phyloP scores from a whole-genome alignment of 2,797 vertebrate genomes.

The Cyclura pinguis region DNA sequence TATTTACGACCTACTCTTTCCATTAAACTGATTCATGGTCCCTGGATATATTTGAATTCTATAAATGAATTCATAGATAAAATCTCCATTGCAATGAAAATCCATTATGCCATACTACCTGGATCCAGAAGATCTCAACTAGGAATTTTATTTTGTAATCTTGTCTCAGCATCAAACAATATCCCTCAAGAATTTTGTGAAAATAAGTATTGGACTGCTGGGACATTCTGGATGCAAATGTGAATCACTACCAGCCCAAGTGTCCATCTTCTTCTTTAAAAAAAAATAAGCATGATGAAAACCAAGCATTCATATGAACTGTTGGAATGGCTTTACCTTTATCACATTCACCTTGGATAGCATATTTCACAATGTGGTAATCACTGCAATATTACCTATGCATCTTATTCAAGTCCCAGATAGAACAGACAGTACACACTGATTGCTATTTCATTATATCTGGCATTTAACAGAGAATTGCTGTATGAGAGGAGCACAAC shows the following conservation, averaged over 20 bases:
- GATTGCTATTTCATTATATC: conserved; percentile 51
- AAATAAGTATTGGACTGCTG: neutral
- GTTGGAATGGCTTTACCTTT: neutral
- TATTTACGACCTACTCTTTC: neutral
- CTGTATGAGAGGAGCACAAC: conserved; percentile 17
- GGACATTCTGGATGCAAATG: neutral
- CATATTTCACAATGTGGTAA: neutral
- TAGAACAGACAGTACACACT: conserved; percentile 26
- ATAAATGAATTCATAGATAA: neutral
- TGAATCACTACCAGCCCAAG: neutral
- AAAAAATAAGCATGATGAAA: neutral
- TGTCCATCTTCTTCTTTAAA: neutral
- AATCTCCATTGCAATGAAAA: neutral
- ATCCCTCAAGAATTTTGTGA: neutral
- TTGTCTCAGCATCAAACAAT: too few relatives aligned
- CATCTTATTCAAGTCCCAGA: conserved; percentile 48
- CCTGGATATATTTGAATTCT: neutral
- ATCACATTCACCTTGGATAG: neutral
- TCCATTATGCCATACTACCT: neutral
- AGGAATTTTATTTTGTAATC: neutral
- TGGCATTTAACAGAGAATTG: conserved; percentile 47
- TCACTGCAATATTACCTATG: conserved; percentile 21
- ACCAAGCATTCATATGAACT: neutral
- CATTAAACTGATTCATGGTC: neutral
- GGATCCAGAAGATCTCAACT: neutral